phyloP scores from a whole-genome alignment of 2,113 vertebrate species.

The Leptobrachium leishanense region DNA sequence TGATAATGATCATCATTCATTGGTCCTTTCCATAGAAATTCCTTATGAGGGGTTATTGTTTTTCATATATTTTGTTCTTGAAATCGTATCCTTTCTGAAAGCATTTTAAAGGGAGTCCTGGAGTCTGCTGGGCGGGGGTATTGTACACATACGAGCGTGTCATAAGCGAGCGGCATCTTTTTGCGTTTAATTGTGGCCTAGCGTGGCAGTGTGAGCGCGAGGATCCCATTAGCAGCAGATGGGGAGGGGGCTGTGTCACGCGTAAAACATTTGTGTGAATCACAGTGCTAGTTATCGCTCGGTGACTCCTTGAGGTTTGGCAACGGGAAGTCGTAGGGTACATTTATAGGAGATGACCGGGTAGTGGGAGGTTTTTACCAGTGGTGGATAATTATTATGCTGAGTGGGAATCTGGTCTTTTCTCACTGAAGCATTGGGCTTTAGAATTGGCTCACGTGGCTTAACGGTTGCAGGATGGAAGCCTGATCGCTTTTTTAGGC shows the following conservation, averaged over 20 bases:
- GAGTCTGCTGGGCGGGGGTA: no score
- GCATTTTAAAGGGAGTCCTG: no score
- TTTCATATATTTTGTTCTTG: neutral
- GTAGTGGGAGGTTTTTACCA: neutral
- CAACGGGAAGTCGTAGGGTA: neutral
- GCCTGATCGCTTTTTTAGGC: neutral
- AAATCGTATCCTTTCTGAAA: neutral
- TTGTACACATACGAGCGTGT: neutral
- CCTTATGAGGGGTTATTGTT: no score
- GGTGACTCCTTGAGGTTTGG: neutral
- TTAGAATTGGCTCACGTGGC: neutral
- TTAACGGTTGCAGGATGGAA: neutral
- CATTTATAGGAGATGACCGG: slow-evolving; percentile 10
- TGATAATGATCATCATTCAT: no score
- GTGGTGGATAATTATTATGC: neutral
- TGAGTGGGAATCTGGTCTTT: neutral
- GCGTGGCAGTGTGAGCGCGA: neutral
- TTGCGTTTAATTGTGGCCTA: neutral
- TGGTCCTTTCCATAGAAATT: no score
- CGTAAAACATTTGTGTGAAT: slow-evolving; percentile 15
- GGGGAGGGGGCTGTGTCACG: neutral
- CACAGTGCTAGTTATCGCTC: neutral
- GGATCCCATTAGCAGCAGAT: neutral
- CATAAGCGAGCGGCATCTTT: neutral
- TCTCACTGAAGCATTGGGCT: neutral